A percentile compares a stretch with the other conserved stretches of the same genome.
phyloP scores from a whole-genome alignment of 2,797 vertebrate genomes.

The Apogon hyalosoma region DNA sequence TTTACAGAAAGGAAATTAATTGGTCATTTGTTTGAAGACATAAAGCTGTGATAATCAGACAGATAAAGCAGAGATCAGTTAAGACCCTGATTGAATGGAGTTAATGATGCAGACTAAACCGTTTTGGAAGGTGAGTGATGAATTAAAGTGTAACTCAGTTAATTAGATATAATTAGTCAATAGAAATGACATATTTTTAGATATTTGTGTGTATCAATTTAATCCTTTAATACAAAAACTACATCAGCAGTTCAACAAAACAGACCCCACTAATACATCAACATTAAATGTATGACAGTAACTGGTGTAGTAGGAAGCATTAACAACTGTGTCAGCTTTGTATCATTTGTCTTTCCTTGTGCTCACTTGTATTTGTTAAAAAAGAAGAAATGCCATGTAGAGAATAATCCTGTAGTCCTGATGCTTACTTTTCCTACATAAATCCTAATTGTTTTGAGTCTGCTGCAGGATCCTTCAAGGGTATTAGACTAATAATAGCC shows the following conservation, averaged over 20 bases:
- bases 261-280: neutral
- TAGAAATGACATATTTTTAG: neutral
- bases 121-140: slow-evolving; percentile 27
- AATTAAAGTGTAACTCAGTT: slow-evolving; percentile 22
- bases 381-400: neutral
- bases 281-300: neutral
- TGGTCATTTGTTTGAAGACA: slow-evolving; percentile 17
- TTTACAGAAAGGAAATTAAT: slow-evolving; percentile 50
- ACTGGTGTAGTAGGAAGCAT: neutral
- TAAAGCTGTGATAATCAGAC: slow-evolving; percentile 20
- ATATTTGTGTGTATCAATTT: neutral
- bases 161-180: neutral
- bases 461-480: slow-evolving; percentile 64
- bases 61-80: slow-evolving; percentile 35
- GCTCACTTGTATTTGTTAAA: neutral
- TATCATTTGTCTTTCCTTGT: neutral
- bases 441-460: slow-evolving; percentile 42
- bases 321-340: neutral
- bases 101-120: slow-evolving; percentile 41
- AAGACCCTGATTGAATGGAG: slow-evolving; percentile 26
- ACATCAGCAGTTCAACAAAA: neutral
- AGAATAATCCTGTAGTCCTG: neutral
- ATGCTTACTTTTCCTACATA: slow-evolving; percentile 11
- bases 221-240: neutral
- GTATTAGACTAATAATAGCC: slow-evolving; percentile 70